Conservation (phyloP, 2,888 invertebrate genomes). For the Apodemia zela region DNA sequence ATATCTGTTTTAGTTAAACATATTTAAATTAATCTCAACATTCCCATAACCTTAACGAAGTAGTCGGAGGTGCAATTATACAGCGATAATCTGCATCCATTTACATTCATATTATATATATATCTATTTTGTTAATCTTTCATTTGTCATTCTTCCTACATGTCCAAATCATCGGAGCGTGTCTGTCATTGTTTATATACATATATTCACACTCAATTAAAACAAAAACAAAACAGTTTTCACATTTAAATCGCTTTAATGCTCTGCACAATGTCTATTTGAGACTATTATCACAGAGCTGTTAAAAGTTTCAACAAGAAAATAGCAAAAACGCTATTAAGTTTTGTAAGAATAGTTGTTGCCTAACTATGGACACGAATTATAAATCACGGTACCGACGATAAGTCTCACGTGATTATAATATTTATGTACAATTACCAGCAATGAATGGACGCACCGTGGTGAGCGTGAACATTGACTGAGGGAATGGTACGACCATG, state of each 20-base stretch:
- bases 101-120: too few species aligned
- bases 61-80: too few species aligned
- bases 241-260: conserved; percentile 1
- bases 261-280: not conserved
- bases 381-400: not conserved
- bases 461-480: not conserved
- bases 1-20: too few species aligned
- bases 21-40: too few species aligned
- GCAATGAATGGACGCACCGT: not conserved
- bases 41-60: too few species aligned
- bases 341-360: conserved; percentile 14
- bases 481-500: not conserved
- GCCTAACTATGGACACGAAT: conserved; percentile 12
- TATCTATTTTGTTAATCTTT: too few species aligned
- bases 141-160: too few species aligned
- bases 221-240: not conserved
- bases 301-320: conserved; percentile 14
- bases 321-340: conserved; percentile 5
- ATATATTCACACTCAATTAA: not conserved
- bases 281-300: not conserved
- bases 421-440: not conserved
- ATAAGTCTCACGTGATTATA: conserved; percentile 4
- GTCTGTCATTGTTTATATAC: too few species aligned
- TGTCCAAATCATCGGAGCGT: too few species aligned
- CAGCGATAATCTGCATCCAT: too few species aligned